phyloP scores from a whole-genome alignment of 2,797 vertebrate genomes.

The Amblyraja radiata region DNA sequence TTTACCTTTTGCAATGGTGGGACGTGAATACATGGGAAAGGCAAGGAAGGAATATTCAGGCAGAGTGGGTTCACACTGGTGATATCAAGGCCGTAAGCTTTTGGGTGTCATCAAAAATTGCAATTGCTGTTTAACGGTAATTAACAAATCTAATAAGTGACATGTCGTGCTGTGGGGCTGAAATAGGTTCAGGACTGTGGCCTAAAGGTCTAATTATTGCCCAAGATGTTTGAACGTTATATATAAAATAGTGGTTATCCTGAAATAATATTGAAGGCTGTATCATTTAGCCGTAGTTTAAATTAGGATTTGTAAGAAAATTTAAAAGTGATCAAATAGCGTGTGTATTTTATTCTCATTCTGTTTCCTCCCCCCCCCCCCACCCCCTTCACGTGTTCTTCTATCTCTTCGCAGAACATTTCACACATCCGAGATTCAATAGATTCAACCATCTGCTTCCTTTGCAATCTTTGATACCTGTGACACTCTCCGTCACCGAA shows the following conservation, averaged over 20 bases:
- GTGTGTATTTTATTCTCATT: not conserved
- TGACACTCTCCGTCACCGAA: not conserved
- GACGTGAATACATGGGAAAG: not conserved
- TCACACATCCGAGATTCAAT: constrained; percentile 5
- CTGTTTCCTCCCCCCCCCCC: not conserved
- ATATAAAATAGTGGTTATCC: not conserved
- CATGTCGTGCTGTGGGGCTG: not conserved
- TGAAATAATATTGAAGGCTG: not conserved
- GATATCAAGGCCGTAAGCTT: not conserved
- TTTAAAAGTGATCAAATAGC: not conserved
- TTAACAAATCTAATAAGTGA: constrained; percentile 32
- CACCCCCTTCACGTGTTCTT: not conserved
- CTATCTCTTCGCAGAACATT: not conserved
- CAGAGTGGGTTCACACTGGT: not conserved
- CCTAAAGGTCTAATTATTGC: constrained; percentile 25
- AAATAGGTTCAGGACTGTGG: not conserved
- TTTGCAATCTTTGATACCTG: not conserved
- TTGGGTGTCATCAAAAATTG: constrained; percentile 10
- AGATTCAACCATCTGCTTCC: constrained; percentile 15
- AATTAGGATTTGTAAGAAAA: not conserved
- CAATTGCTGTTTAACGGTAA: constrained; percentile 22
- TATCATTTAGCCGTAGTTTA: not conserved
- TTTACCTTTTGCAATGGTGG: not conserved
- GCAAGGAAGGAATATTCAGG: not conserved
- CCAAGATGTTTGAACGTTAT: not conserved